Percentiles rank a stretch among this genome's conserved stretches.
phyloP scores from a whole-genome alignment of 2,797 vertebrate species.

The Pseudomugil gertrudae region DNA sequence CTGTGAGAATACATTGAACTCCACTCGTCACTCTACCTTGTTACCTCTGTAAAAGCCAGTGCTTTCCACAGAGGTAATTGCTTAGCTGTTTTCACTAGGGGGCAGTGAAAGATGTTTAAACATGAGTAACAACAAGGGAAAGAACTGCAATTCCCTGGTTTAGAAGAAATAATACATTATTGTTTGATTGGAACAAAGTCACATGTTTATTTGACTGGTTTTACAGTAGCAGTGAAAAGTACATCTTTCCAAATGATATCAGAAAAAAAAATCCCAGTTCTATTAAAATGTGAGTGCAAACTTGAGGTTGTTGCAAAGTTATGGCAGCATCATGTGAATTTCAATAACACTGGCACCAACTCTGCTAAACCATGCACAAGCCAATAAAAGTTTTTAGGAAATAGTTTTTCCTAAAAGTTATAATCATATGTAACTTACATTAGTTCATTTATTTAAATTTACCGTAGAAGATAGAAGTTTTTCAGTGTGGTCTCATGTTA shows the following conservation, averaged over 20 bases:
- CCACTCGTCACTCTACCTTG: background rate
- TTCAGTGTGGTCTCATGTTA: background rate
- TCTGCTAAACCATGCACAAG: background rate
- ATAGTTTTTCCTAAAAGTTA: too few relatives aligned
- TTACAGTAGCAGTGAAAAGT: background rate
- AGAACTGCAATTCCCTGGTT: background rate
- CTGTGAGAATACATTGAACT: background rate
- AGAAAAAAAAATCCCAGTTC: background rate
- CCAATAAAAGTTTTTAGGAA: conserved; percentile 13
- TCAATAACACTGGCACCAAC: background rate
- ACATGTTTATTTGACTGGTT: conserved; percentile 1
- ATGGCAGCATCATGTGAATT: background rate
- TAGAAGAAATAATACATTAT: background rate
- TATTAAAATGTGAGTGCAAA: background rate
- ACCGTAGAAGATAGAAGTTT: background rate
- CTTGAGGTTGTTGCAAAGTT: background rate
- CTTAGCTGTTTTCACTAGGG: conserved; percentile 43
- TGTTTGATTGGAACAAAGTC: too few relatives aligned
- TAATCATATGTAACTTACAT: background rate
- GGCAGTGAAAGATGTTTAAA: conserved; percentile 44
- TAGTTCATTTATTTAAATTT: background rate
- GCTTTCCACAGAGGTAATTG: background rate
- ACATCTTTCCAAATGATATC: background rate
- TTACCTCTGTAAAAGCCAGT: too few relatives aligned
- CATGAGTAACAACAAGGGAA: background rate